Base-by-base conservation (phyloP, 2,888 invertebrate genomes). In the Caenorhabditis wallacei region DNA sequence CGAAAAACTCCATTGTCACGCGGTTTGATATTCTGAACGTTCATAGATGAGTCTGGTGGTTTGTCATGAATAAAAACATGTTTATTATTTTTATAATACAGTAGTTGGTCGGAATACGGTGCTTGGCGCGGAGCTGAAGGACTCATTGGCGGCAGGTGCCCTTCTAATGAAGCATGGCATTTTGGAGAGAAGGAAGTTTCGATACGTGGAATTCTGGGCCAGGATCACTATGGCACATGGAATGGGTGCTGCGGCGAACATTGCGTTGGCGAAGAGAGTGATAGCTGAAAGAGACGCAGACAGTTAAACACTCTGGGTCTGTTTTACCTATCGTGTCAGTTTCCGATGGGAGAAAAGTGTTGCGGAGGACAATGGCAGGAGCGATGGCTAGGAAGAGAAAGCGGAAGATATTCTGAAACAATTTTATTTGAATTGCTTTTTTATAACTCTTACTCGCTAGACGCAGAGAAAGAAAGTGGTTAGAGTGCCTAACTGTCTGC, bases 181-280 rank as follows among this genome's bases (percentile, higher is more conserved):
- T 35, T 64, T 74, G 8, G 63, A 64, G 0, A 37, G 11, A 7
- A 74, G 16, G 22, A 64, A 74, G 1, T 51, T 56, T 5, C 64
- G 54, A 48, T 74, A 74, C 11, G 30, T 53, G 5, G 64, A 8
- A 30, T 74, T 74, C 18, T 74, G 74, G 11, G 30, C n/a, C 46
- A 74, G 30, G 11, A 74, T 74, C 0, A 74, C 64, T 2, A 74
- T 56, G 1, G 74, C 74, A 40, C 74, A 74, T 3, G 74, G 74
- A n/a, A 74, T 64, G 4, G 74, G 74, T 10, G 74, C 74, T 3
- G 74, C 74, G 16, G 56, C 35, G 35, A 74, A 74, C 53, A 63
- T 35, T 20, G 74, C 54, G 24, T 74, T 74, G 20, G 56, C 74
- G 20, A 72, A 72, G 0, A 72, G 26, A n/a, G 72, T 72, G 20